phyloP scores from a whole-genome alignment of 1,140 invertebrate species.

The Drosophila aff. region DNA sequence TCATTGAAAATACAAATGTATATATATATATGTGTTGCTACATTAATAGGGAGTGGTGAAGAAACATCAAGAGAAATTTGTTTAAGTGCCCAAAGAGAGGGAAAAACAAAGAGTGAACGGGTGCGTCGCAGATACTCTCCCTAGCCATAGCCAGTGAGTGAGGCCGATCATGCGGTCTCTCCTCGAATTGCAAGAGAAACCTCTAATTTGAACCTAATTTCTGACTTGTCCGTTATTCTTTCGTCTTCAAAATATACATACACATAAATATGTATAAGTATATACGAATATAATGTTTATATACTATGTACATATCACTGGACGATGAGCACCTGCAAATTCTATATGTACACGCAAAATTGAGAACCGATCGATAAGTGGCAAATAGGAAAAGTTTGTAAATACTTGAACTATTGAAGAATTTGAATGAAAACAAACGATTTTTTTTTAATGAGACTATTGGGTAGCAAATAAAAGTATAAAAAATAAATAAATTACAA shows the following conservation, averaged over 20 bases:
- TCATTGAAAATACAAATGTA: background rate
- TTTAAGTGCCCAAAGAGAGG: background rate
- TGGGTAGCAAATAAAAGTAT: no score
- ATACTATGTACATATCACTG: background rate
- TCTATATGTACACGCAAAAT: background rate
- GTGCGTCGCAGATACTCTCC: conserved; percentile 3
- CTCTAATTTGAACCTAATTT: background rate
- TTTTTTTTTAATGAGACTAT: no score
- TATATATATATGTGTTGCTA: background rate
- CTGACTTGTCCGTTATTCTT: background rate
- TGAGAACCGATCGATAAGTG: background rate
- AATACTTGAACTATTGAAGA: background rate
- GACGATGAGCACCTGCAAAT: background rate
- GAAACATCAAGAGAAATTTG: conserved; percentile 5
- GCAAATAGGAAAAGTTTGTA: background rate
- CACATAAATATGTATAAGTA: background rate
- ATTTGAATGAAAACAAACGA: background rate
- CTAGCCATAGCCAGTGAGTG: background rate
- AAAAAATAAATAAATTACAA: no score
- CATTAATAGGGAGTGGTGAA: conserved; percentile 6
- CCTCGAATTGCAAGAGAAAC: background rate
- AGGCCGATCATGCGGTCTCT: background rate
- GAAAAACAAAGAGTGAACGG: background rate
- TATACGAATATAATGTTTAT: background rate
- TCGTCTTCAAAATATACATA: background rate